Conservation (phyloP, 2,113 vertebrate species). For the Gopherus evgoodei region DNA sequence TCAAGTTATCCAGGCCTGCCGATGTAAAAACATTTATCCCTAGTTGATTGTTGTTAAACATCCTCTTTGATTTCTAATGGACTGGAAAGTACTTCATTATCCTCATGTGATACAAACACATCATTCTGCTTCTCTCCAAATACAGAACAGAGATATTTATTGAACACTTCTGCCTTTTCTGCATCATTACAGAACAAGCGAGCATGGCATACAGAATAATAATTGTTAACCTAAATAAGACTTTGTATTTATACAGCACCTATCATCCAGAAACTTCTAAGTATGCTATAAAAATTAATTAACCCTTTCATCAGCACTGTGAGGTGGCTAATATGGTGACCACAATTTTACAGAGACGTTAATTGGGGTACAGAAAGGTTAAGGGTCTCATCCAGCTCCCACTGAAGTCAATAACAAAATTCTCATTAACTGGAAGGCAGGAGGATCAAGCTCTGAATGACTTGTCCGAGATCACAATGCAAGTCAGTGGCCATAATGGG, state of each 20-base stretch:
- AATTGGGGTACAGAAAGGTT: too few relatives aligned
- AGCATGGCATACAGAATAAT: not conserved
- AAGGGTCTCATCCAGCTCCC: not conserved
- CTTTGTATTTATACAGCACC: not conserved
- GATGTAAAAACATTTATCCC: not conserved
- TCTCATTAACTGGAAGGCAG: not conserved
- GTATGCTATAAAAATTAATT: not conserved
- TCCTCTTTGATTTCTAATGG: not conserved
- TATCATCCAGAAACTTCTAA: not conserved
- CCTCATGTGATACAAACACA: not conserved
- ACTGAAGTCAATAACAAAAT: not conserved
- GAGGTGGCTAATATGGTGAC: not conserved
- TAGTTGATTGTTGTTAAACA: not conserved
- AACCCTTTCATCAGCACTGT: rapidly evolving
- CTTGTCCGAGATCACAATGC: not conserved
- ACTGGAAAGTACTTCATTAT: not conserved
- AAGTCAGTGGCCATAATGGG: not conserved
- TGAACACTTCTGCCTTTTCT: not conserved
- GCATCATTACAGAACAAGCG: not conserved
- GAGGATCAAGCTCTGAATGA: not conserved
- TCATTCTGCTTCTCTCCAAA: not conserved
- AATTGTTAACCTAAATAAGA: not conserved
- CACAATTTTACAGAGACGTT: not conserved
- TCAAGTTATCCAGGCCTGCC: not conserved
- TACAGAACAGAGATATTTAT: not conserved